Evolutionary conservation across 1,140 invertebrate genomes (phyloP), one percentile per base, ranked within the genome.

Genomic region (Dolichoris vasculosae): DNA sequence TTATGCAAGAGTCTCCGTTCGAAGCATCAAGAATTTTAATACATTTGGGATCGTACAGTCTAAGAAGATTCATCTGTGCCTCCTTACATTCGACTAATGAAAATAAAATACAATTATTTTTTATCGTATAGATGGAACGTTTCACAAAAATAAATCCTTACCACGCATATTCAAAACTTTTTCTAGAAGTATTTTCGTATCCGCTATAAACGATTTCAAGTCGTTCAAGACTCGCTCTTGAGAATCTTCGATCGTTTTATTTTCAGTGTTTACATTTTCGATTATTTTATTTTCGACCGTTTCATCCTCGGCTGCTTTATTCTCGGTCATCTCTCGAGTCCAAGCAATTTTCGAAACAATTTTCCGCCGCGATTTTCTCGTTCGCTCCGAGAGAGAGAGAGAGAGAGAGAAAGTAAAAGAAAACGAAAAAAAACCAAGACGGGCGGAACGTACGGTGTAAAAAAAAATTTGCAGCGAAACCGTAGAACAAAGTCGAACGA

Each of bases 101-200:
- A 55, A 51, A 71, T 43, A 80, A 59, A 59, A 26, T 59, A 59
- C 7, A 59, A 59, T 26, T 59, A 59, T 26, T 23, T 59, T 59
- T 59, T 59, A 23, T 1, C 26, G 26, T 2, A 13, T 26, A 59
- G 4, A 1, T 26, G 2, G 4, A 26, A 59, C 2, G 4, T 26
- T 59, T 20, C 23, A 59, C 9, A 59, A 26, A 38, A 38, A 78
- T 48, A 59, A 46, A 48, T 75, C 55, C 76, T 80, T 38, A 86
- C 85, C 78, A 32, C 85, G 73, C 67, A 86, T 46, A 20, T 83
- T 83, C 35, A 80, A 71, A 40, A 86, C 80, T 80, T 75, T 86
- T n/a, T 86, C 81, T 11, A 83, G 20, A n/a, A 86, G 64, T 30
- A 46, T 8, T 55, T 83, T 86, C 0, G 85, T 48, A 0, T 79